These are phyloP conservation scores for Euplexia lucipara DNA, from an alignment of 2,888 invertebrate species.

Conservation along the genomic window DNA sequence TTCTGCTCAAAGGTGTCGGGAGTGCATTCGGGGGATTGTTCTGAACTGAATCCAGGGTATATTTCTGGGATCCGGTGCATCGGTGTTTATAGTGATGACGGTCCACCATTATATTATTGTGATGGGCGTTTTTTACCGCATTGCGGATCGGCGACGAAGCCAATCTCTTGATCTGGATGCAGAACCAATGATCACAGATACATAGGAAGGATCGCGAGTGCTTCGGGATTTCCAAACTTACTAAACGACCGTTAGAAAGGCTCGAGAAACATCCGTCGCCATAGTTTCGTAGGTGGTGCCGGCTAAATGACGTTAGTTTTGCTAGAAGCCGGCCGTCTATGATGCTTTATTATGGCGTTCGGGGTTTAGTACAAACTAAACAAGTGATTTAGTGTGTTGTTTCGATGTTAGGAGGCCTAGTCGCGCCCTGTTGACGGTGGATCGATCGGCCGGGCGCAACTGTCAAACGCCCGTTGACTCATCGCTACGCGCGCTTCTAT, in stretches of 20 bases:
- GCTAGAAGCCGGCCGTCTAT: constrained; percentile 73
- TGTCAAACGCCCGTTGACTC: constrained; percentile 89
- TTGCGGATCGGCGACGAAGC: constrained; percentile 84
- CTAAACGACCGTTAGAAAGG: constrained; percentile 71
- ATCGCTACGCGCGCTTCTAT: constrained; percentile 78
- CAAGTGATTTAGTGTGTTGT: constrained; percentile 74
- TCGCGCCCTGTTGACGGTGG: constrained; percentile 80
- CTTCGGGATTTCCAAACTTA: constrained; percentile 60
- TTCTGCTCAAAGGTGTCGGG: constrained; percentile 82
- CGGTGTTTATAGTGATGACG: constrained; percentile 90
- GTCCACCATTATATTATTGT: constrained; percentile 90
- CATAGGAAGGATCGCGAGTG: constrained; percentile 61
- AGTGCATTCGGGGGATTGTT: constrained; percentile 82
- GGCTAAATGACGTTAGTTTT: constrained; percentile 82
- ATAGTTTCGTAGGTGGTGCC: constrained; percentile 86
- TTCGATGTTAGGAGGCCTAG: constrained; percentile 66
- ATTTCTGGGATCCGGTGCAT: constrained; percentile 88
- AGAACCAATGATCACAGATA: constrained; percentile 61
- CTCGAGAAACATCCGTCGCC: constrained; percentile 84
- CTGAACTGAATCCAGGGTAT: constrained; percentile 76
- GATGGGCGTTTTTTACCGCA: constrained; percentile 91
- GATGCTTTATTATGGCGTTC: constrained; percentile 76
- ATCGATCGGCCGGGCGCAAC: constrained; percentile 89
- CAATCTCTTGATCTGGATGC: constrained; percentile 68
- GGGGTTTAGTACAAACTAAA: constrained; percentile 64